phyloP scores from a whole-genome alignment of 2,888 invertebrate species.

The Pasiphila rectangulata region DNA sequence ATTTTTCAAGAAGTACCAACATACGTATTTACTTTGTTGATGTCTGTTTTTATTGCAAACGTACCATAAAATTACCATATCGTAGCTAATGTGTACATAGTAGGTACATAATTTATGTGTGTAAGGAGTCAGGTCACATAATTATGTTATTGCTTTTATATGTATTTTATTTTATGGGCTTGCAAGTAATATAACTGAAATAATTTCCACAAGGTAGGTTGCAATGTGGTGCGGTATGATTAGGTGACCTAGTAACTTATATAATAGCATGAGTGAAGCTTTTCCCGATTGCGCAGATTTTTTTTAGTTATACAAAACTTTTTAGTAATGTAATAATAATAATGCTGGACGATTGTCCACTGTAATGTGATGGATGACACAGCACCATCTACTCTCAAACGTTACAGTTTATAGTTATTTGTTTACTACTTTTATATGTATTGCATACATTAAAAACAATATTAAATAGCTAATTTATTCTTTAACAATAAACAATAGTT shows the following conservation, averaged over 20 bases:
- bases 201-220: conserved; percentile 7
- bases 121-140: conserved; percentile 8
- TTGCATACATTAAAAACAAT: no score
- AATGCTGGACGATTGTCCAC: no score
- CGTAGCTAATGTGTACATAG: conserved; percentile 5
- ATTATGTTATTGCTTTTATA: conserved; percentile 4
- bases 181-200: conserved; percentile 11
- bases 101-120: conserved; percentile 8
- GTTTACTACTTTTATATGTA: no score
- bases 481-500: no score
- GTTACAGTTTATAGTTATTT: no score
- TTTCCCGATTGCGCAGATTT: no score
- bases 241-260: not conserved
- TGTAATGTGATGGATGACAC: no score
- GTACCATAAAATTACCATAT: conserved; percentile 36
- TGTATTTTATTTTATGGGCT: conserved; percentile 12
- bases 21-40: conserved; percentile 1
- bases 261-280: no score
- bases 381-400: no score
- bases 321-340: no score
- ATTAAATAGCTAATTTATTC: no score
- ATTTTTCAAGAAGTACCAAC: not conserved
- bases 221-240: not conserved
- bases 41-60: conserved; percentile 22
- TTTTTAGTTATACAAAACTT: no score